These are phyloP conservation scores for Forbesichthys papilliferus DNA, from an alignment of 2,113 vertebrate genomes.

Conservation along the genomic window DNA sequence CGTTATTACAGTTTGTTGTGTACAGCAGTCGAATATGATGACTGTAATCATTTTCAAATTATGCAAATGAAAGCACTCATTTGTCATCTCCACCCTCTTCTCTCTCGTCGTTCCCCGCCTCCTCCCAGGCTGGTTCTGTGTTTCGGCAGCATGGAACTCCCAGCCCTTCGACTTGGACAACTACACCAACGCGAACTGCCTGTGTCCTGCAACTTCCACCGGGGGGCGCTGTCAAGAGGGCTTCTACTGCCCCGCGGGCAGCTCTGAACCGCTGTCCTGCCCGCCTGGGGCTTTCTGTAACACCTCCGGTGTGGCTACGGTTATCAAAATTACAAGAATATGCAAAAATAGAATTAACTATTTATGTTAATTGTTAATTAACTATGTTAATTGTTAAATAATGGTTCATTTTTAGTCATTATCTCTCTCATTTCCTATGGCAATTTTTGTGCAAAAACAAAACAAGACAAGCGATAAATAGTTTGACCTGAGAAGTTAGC, in stretches of 20 bases:
- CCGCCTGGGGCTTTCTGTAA: conserved; percentile 84
- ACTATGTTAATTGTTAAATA: too few relatives aligned
- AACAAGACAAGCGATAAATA: too few relatives aligned
- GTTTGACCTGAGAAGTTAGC: not conserved
- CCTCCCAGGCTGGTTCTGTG: conserved; percentile 89
- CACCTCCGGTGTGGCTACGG: conserved; percentile 75
- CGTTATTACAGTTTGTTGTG: not conserved
- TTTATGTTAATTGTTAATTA: too few relatives aligned
- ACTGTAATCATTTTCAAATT: not conserved
- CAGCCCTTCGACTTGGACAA: conserved; percentile 94
- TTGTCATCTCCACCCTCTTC: conserved; percentile 21
- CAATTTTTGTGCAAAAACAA: too few relatives aligned
- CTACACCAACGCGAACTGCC: conserved; percentile 90
- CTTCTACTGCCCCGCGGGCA: conserved; percentile 86
- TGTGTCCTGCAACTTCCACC: conserved; percentile 90
- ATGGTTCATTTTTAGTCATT: too few relatives aligned
- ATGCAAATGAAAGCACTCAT: not conserved
- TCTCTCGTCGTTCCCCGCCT: conserved; percentile 7
- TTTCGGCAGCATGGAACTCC: conserved; percentile 89
- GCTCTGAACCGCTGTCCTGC: conserved; percentile 83
- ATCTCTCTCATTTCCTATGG: too few relatives aligned
- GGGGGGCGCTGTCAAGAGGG: conserved; percentile 87
- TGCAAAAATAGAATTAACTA: not conserved
- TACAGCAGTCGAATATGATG: not conserved
- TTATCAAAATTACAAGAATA: not conserved